Conservation (phyloP, 1,140 invertebrate genomes). For the Tribolium madens region DNA sequence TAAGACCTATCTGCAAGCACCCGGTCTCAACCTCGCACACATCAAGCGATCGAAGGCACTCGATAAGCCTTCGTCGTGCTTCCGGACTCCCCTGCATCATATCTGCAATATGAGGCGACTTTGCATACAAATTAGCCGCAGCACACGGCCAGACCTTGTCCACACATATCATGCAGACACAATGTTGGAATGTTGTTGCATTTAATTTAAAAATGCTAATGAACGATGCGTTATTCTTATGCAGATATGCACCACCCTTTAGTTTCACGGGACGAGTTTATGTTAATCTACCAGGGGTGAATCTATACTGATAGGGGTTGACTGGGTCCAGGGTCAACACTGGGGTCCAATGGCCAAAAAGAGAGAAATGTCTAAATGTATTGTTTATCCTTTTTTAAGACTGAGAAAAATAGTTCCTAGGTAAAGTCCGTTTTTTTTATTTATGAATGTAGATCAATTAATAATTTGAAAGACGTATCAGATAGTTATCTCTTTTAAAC, state of each 20-base stretch:
- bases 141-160: slow-evolving; percentile 6
- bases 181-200: not conserved
- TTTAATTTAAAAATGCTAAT: slow-evolving; percentile 34
- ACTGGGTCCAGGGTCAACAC: not conserved
- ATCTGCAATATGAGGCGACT: slow-evolving; percentile 50
- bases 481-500: too few relatives aligned
- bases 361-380: too few relatives aligned
- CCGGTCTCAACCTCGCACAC: slow-evolving; percentile 44
- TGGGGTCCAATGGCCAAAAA: not conserved
- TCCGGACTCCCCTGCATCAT: slow-evolving; percentile 44
- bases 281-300: not conserved
- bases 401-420: too few relatives aligned
- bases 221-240: slow-evolving; percentile 4
- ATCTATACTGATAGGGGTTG: not conserved
- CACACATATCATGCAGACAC: slow-evolving; percentile 17
- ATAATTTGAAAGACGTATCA: too few relatives aligned
- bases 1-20: slow-evolving; percentile 52
- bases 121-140: slow-evolving; percentile 52
- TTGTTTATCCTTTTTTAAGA: too few relatives aligned
- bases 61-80: slow-evolving; percentile 19
- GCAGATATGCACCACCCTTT: slow-evolving; percentile 2
- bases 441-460: too few relatives aligned
- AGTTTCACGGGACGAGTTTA: not conserved
- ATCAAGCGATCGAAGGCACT: slow-evolving; percentile 51
- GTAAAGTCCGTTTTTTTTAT: too few relatives aligned